Conservation (phyloP, 2,888 invertebrate species). For the Empis livida region DNA sequence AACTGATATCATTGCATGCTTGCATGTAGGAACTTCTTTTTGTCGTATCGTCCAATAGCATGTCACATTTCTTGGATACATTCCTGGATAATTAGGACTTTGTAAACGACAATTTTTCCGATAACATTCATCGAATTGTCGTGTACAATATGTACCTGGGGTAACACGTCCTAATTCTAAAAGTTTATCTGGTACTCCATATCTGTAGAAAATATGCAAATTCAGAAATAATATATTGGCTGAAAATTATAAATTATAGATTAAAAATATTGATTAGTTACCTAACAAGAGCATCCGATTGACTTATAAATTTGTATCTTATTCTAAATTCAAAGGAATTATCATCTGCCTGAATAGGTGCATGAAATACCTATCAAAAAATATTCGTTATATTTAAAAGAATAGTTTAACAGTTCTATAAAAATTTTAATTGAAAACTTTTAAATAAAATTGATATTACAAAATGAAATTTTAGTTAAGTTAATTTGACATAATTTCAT, state of each 20-base stretch:
- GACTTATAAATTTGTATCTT: slow-evolving; percentile 69
- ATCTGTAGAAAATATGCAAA: slow-evolving; percentile 31
- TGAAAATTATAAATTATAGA: neutral
- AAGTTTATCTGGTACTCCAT: slow-evolving; percentile 62
- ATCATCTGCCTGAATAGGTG: slow-evolving; percentile 56
- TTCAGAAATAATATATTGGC: neutral
- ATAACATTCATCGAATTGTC: slow-evolving; percentile 76
- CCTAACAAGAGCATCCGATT: slow-evolving; percentile 65
- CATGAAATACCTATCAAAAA: slow-evolving; percentile 35
- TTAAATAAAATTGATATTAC: too few relatives aligned
- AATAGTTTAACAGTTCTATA: too few relatives aligned
- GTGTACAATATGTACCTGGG: slow-evolving; percentile 70
- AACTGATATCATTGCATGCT: slow-evolving; percentile 82
- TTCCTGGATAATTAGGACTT: slow-evolving; percentile 83
- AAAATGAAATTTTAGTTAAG: too few relatives aligned
- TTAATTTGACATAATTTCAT: too few relatives aligned
- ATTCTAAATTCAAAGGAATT: slow-evolving; percentile 69
- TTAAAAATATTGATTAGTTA: slow-evolving; percentile 20
- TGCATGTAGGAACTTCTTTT: slow-evolving; percentile 74
- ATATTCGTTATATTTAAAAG: neutral
- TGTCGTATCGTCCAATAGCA: slow-evolving; percentile 82
- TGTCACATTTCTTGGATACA: slow-evolving; percentile 68
- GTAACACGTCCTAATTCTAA: slow-evolving; percentile 75
- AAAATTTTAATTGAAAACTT: too few relatives aligned
- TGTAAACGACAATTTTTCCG: slow-evolving; percentile 74